Conservation (phyloP, 2,888 invertebrate genomes). For the Trachelus tabidus region DNA sequence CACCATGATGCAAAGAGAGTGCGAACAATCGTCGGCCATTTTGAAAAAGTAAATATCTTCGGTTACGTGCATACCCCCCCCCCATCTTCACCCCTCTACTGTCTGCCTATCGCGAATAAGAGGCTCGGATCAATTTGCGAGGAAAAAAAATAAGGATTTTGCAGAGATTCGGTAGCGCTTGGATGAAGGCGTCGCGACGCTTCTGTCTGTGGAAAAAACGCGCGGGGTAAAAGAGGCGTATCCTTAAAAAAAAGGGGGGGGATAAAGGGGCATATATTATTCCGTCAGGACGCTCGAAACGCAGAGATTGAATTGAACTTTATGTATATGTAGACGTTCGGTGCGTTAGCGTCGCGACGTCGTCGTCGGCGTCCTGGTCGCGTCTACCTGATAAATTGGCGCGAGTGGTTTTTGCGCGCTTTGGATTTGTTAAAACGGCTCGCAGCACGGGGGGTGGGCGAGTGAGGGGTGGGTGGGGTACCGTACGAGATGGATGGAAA, state of each 20-base stretch:
- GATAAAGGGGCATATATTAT: too few relatives aligned
- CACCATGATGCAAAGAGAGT: neutral
- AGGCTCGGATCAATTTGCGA: too few relatives aligned
- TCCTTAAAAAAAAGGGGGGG: too few relatives aligned
- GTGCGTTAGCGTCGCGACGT: neutral
- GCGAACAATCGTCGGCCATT: neutral
- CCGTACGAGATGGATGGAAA: slow-evolving; percentile 4
- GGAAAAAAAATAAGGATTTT: too few relatives aligned
- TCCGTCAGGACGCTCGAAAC: too few relatives aligned
- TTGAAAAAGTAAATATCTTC: neutral
- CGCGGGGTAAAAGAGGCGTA: too few relatives aligned
- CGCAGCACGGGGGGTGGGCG: too few relatives aligned
- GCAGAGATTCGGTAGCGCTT: too few relatives aligned
- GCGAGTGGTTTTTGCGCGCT: slow-evolving; percentile 30
- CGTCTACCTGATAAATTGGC: slow-evolving; percentile 37
- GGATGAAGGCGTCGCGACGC: too few relatives aligned
- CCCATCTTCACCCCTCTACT: slow-evolving; percentile 6
- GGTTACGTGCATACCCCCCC: slow-evolving; percentile 12
- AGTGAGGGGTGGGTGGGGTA: neutral
- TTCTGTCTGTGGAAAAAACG: too few relatives aligned
- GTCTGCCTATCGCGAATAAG: neutral
- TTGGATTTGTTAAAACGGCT: slow-evolving; percentile 26
- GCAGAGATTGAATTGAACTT: too few relatives aligned
- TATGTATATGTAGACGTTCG: too few relatives aligned
- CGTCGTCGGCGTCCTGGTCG: slow-evolving; percentile 23